phyloP scores from a whole-genome alignment of 2,113 vertebrate genomes.

The Anas platyrhynchos region DNA sequence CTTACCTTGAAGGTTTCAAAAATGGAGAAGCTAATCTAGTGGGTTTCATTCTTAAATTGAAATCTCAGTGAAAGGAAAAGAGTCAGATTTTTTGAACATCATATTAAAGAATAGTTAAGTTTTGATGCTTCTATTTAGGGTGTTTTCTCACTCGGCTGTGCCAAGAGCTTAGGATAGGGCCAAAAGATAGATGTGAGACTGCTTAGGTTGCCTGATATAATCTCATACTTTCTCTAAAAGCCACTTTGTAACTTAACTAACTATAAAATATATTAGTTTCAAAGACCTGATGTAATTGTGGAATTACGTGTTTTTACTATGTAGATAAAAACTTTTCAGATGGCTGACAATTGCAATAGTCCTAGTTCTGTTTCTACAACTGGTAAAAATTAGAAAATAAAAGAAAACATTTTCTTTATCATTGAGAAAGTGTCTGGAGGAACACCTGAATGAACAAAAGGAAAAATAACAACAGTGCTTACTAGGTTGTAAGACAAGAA shows the following conservation, averaged over 20 bases:
- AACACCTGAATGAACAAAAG: conserved; percentile 15
- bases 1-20: background rate
- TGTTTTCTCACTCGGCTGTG: background rate
- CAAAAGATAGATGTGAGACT: background rate
- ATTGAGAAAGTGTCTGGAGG: conserved; percentile 24
- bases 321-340: background rate
- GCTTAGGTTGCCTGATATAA: background rate
- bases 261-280: background rate
- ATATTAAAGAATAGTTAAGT: rapidly evolving
- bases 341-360: background rate
- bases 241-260: background rate
- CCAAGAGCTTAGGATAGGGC: background rate
- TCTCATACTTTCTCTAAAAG: background rate
- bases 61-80: background rate
- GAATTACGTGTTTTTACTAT: background rate
- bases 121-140: background rate
- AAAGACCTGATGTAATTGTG: background rate
- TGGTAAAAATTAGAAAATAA: background rate
- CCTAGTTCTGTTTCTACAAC: background rate
- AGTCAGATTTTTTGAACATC: background rate
- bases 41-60: background rate
- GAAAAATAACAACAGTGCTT: conserved; percentile 12
- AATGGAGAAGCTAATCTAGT: background rate
- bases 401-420: conserved; percentile 18
- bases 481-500: conserved; percentile 59